Evolutionary conservation across 2,888 invertebrate genomes (phyloP), one percentile per base, ranked within the genome.

Genomic region (Synanthedon formicaeformis): DNA sequence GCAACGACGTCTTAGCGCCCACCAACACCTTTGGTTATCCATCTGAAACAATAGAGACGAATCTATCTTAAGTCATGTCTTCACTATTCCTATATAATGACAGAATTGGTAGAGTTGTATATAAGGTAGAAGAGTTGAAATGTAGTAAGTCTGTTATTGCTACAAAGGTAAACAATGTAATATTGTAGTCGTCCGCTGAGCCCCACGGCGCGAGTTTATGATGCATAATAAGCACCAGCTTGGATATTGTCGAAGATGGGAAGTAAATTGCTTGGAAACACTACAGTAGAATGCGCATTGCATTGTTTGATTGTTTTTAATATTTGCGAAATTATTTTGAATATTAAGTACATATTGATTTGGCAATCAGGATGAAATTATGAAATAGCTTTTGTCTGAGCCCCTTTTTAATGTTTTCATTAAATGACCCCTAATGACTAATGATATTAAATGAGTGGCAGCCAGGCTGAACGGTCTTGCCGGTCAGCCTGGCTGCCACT

Each of bases 1-100:
- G 66, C 80, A 78, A 60, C 80, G 75, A 59, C 80, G 77, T 71
- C 85, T 78, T 73, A 79, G 75, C 71, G 70, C 69, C 69, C 79
- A 67, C 69, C 75, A 62, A 58, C 66, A 62, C 62, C 67, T 71
- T 54, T 60, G 64, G 54, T 62, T 67, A 54, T 60, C 73, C 85
- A 85, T 85, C 84, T 86, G 69, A 4, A 73, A 78, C 63, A 71
- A 72, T 53, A 54, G 4, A 56, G 57, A 54, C 40, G 48, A 52
- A 34, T 34, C 8, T 8, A 34, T 34, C 27, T 34, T 34, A 8
- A 34, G 27, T 34, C 27, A 34, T 34, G 8, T 2, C 8, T 34
- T 6, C 27, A 34, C 18, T 18, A 18, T 18, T 18, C 18, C 18
- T 18, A 18, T 18, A 18, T 18, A 18, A 18, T 18, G 18, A 18